Percentiles rank a stretch among this genome's conserved stretches.
phyloP scores from a whole-genome alignment of 2,888 invertebrate genomes.

The Ptychoptera contaminata region DNA sequence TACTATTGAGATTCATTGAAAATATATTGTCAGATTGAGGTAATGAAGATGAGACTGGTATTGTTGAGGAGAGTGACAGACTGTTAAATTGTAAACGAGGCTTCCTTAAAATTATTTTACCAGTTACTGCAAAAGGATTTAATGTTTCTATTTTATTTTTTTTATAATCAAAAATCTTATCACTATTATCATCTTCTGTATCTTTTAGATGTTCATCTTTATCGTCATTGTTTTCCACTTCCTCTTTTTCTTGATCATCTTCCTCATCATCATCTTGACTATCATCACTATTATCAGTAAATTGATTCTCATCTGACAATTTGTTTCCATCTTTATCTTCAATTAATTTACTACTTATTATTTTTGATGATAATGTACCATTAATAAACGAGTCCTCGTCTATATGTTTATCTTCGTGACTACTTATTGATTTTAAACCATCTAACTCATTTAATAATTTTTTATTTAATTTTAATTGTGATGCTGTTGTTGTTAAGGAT shows the following conservation, averaged over 20 bases:
- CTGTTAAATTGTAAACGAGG: slow-evolving; percentile 24
- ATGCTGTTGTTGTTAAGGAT: neutral
- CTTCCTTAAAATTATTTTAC: slow-evolving; percentile 23
- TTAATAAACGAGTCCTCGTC: too few relatives aligned
- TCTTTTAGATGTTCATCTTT: slow-evolving; percentile 3
- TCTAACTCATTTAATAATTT: too few relatives aligned
- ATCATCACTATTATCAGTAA: neutral
- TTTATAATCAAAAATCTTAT: neutral
- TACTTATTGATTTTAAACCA: too few relatives aligned
- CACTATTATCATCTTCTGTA: slow-evolving; percentile 6
- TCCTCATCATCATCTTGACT: neutral
- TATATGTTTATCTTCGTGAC: too few relatives aligned
- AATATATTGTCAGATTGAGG: too few relatives aligned
- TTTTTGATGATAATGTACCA: too few relatives aligned
- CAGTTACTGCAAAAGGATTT: slow-evolving; percentile 5
- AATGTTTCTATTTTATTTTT: slow-evolving; percentile 4
- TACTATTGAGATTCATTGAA: too few relatives aligned
- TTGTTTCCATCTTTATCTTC: neutral
- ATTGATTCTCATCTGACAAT: neutral
- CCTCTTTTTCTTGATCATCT: slow-evolving; percentile 14
- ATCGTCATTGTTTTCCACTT: slow-evolving; percentile 15
- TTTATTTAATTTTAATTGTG: slow-evolving; percentile 1
- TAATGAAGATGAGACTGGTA: slow-evolving; percentile 38
- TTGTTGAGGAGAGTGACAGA: slow-evolving; percentile 4
- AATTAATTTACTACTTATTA: neutral